Evolutionary conservation across 1,140 invertebrate genomes (phyloP).

Genomic region (Portunus trituberculatus): DNA sequence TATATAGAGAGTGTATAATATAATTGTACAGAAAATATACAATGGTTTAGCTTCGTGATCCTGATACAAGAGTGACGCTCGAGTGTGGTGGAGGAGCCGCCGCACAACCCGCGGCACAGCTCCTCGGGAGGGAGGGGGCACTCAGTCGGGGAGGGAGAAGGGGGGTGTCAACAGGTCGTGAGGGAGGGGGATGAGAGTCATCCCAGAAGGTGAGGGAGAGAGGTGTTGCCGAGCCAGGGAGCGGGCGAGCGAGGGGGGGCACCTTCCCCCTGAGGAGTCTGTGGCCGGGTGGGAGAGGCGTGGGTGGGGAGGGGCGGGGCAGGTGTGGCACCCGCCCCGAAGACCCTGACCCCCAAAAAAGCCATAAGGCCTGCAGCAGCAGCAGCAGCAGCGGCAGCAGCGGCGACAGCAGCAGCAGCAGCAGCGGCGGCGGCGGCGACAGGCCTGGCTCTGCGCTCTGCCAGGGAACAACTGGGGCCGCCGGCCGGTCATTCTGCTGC

Average conservation of each 20-base stretch:
- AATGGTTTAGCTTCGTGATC: constrained; percentile 74
- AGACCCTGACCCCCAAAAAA: background rate
- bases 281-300: background rate
- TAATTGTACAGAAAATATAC: constrained; percentile 61
- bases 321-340: background rate
- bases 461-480: background rate
- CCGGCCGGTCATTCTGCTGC: background rate
- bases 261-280: constrained; percentile 16
- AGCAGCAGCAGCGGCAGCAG: background rate
- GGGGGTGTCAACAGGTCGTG: background rate
- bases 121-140: background rate
- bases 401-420: background rate
- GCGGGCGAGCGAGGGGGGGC: background rate
- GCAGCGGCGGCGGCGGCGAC: background rate
- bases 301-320: background rate
- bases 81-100: constrained; percentile 26
- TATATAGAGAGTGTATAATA: constrained; percentile 63
- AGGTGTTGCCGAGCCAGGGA: background rate
- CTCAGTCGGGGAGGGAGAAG: background rate
- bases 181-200: background rate
- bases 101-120: background rate
- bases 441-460: background rate
- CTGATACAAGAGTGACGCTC: constrained; percentile 67
- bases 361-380: background rate
- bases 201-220: constrained; percentile 16